Percentiles rank a stretch among this genome's conserved stretches.
Conservation (phyloP, 2,113 vertebrate genomes). For the Cyanoramphus novaezelandiae region DNA sequence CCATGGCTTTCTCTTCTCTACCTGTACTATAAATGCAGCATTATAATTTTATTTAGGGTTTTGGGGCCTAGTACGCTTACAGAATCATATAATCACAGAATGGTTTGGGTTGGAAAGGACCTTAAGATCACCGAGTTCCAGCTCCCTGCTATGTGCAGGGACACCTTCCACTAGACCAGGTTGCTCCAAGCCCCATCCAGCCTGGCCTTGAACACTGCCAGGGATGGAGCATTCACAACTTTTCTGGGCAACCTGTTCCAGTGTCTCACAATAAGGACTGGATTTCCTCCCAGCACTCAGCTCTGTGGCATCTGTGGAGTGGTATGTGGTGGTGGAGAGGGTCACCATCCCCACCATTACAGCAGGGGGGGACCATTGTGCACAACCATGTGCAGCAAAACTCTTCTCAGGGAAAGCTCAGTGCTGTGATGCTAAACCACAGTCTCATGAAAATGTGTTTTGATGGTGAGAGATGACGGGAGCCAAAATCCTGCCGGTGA, state of each 20-base stretch:
- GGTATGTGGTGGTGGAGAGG: not conserved
- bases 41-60: not conserved
- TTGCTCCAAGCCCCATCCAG: not conserved
- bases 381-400: not conserved
- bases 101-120: not conserved
- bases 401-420: not conserved
- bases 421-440: too few relatives aligned
- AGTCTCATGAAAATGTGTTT: fast-evolving
- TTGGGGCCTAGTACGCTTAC: too few relatives aligned
- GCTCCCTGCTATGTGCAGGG: not conserved
- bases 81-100: not conserved
- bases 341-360: fast-evolving
- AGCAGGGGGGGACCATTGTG: not conserved
- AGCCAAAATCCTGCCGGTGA: not conserved
- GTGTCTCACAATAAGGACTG: not conserved
- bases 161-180: not conserved
- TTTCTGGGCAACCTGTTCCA: not conserved
- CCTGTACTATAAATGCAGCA: not conserved
- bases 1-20: not conserved
- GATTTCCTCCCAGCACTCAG: too few relatives aligned
- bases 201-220: not conserved
- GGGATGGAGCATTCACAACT: not conserved
- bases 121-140: not conserved
- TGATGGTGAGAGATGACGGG: not conserved
- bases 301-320: not conserved